Base-by-base conservation (phyloP, 2,888 invertebrate genomes). In the Perizoma affinitatum region DNA sequence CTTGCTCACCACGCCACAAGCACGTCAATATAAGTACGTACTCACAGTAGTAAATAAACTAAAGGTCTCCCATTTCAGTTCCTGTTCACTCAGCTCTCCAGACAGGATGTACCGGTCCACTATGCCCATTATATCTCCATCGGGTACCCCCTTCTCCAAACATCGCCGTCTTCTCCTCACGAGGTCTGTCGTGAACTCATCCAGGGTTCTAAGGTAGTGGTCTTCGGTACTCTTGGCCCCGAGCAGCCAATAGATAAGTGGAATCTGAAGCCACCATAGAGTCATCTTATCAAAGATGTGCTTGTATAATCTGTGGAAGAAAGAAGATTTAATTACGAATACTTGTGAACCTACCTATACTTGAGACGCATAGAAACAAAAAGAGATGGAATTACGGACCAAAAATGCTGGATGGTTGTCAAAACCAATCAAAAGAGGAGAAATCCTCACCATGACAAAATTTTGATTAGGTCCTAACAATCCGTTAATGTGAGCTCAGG, bases 231-330 rank as follows among this genome's bases (percentile, higher is more conserved):
- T 74, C 53, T 73, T 73, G 5, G 60, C 70, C 0, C 87, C 87
- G 0, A 74, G 56, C 5, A 86, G 8, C 80, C 84, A 84, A 65
- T 73, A 84, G 2, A 89, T 62, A 0, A 85, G 0, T 0, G 89
- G 88, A 47, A 88, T 76, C 43, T 86, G 87, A 0, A 87, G 73
- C 88, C 88, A 90, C 87, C 88, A 89, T 53, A 71, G 73, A 0
- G 85, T 84, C 80, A 88, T 88, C 59, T 79, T 84, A 9, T 69
- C 66, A 66, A 86, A 88, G 3, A 87, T 72, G 0, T 82, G 53
- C 4, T 71, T 70, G 65, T 90, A 88, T 5, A 87, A 57, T 1
- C 89, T 89, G 78, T 4, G 22, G 22, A 22, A 22, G 22, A 3
- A 22, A 22, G 22, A 3, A 22, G 22, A 22, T 22, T 22, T 2